phyloP scores from a whole-genome alignment of 2,113 vertebrate species.

The Diglossa brunneiventris region DNA sequence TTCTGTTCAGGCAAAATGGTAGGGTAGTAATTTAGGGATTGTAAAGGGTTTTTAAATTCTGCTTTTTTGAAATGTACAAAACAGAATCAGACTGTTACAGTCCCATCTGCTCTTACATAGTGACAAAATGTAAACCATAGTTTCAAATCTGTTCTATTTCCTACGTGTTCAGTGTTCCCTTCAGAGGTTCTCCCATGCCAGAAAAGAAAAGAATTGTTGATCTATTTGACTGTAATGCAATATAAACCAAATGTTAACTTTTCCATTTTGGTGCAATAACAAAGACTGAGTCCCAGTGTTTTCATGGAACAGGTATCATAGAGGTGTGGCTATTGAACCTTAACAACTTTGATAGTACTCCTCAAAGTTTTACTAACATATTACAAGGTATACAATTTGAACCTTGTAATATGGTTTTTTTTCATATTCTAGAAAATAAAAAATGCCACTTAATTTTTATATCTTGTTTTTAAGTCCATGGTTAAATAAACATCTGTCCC shows the following conservation, averaged over 20 bases:
- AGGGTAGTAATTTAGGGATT: background rate
- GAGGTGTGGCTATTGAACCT: background rate
- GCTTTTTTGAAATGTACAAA: background rate
- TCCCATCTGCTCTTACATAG: background rate
- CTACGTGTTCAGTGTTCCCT: background rate
- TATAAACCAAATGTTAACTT: background rate
- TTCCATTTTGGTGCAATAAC: background rate
- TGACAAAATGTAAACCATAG: background rate
- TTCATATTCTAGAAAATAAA: background rate
- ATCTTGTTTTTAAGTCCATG: slow-evolving; percentile 25
- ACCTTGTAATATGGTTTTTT: too few species aligned
- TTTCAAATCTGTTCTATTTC: background rate
- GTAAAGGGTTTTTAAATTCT: background rate
- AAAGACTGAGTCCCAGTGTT: background rate
- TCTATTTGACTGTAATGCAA: background rate
- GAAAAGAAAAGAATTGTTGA: background rate
- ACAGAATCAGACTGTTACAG: background rate
- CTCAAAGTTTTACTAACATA: background rate
- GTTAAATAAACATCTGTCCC: slow-evolving; percentile 40
- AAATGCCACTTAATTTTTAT: background rate
- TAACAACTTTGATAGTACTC: background rate
- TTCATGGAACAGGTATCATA: background rate
- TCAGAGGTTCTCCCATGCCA: background rate
- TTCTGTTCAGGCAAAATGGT: background rate
- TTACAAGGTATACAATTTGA: background rate